Evolutionary conservation across 2,888 invertebrate genomes (phyloP), one percentile per base, ranked within the genome.

Genomic region (Trichacis sp.): DNA sequence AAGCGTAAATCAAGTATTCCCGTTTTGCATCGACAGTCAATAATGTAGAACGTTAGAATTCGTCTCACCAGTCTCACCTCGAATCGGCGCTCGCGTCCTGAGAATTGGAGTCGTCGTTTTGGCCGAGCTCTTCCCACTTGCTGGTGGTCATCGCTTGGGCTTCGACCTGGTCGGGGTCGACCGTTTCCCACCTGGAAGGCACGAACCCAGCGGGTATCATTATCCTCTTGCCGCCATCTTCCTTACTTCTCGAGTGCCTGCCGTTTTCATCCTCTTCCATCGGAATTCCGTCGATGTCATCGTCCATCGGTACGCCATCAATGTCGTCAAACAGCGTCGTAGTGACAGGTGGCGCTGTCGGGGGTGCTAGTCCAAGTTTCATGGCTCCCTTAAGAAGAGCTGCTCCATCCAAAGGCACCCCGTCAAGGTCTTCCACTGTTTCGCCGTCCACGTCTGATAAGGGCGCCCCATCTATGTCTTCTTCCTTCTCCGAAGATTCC

Each of bases 151-250:
- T 93, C 5, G 94, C 94, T 84, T 91, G 91, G 3, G 91, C 92
- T 82, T 93, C 93, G 5, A 89, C 87, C 81, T 92, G 90, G 75
- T 92, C 91, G 18, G 96, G 95, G 85, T 97, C 97, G 18, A 98
- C 94, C 43, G 93, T 93, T 88, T 98, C 97, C 98, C 98, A 98
- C 83, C 96, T 94, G 1, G 97, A 97, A 6, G 94, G 93, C 58
- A 96, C 92, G 86, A 97, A 95, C 11, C 90, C 91, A 0, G 90
- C 90, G 61, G 89, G 88, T 73, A 84, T 86, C 51, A 84, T 80
- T 20, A 83, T 77, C 57, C 83, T 82, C 47, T 79, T 85, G 17
- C 82, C 85, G 8, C 24, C n/a, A 56, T 67, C 76, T 33, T 78
- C 82, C 59, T 75, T 81, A 33, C 60, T 72, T 42, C 73, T 74